Percentiles rank a stretch among this genome's conserved stretches.
These are phyloP conservation scores for Ctenomys sociabilis DNA, from an alignment of 2,113 vertebrate species.

Conservation along the genomic window DNA sequence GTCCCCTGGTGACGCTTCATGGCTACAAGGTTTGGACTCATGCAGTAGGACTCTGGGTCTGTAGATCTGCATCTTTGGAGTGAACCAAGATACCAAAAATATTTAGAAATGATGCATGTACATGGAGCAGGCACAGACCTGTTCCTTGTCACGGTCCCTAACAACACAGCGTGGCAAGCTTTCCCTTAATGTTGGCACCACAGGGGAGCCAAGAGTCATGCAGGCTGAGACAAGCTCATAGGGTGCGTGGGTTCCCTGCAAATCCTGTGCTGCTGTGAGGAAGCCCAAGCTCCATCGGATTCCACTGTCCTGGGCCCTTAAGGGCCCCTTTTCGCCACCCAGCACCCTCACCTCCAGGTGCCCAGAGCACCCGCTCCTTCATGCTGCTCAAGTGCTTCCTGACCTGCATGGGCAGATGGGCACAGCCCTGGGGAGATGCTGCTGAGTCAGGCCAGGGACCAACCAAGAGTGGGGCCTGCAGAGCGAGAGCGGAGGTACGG, in stretches of 20 bases:
- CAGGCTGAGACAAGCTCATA: neutral
- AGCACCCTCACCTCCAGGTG: neutral
- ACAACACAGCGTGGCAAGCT: neutral
- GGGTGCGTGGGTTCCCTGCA: neutral
- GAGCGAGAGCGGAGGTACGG: neutral
- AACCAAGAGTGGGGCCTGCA: neutral
- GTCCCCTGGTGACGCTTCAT: neutral
- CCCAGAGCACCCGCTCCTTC: neutral
- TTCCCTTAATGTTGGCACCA: neutral
- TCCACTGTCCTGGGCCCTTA: neutral
- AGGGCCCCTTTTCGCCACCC: neutral
- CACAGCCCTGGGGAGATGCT: neutral
- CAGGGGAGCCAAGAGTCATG: neutral
- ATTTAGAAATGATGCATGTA: neutral
- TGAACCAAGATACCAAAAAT: neutral
- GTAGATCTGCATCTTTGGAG: too few relatives aligned
- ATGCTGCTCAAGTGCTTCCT: neutral
- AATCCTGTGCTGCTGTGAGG: neutral
- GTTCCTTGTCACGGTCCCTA: neutral
- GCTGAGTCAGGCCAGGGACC: neutral
- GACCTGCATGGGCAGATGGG: neutral
- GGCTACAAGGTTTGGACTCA: neutral
- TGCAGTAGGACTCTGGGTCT: rapidly evolving
- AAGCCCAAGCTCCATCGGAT: neutral
- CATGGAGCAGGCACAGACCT: neutral